phyloP scores from a whole-genome alignment of 30 jellyfish, hydroid and myxozoan species.

The Cassiopea xamachana region DNA sequence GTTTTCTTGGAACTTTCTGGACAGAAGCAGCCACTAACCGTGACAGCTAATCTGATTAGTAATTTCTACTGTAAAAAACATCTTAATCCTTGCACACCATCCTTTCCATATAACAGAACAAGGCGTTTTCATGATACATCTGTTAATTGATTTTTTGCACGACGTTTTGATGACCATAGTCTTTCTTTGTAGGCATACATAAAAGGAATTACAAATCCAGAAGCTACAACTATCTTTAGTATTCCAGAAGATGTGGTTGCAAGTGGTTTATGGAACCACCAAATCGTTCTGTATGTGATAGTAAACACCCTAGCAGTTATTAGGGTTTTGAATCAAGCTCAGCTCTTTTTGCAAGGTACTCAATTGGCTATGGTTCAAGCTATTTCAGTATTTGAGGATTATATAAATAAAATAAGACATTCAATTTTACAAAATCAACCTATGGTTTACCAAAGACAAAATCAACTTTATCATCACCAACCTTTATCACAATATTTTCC shows the following conservation, averaged over 20 bases:
- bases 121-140: no score
- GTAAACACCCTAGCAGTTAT: slow-evolving; percentile 30
- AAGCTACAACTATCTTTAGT: background rate
- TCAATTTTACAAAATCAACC: background rate
- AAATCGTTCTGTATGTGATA: slow-evolving; percentile 19
- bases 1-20: no score
- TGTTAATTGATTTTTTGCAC: no score
- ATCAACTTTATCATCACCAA: slow-evolving; percentile 2
- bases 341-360: slow-evolving; percentile 58
- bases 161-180: no score
- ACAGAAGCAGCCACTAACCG: no score
- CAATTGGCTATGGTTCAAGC: slow-evolving; percentile 36
- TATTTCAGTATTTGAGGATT: slow-evolving; percentile 17
- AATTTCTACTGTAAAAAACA: no score
- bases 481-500: background rate
- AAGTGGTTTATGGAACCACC: slow-evolving; percentile 22
- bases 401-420: background rate
- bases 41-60: no score
- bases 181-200: slow-evolving; percentile 43
- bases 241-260: slow-evolving; percentile 27
- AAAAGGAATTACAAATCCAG: slow-evolving; percentile 64
- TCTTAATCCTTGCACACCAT: no score
- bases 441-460: background rate
- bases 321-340: background rate
- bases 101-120: no score